Percentiles rank a stretch among this genome's conserved stretches.
These are phyloP conservation scores for Stegodyphus dumicola DNA, from an alignment of 1,140 invertebrate species.

Conservation along the genomic window DNA sequence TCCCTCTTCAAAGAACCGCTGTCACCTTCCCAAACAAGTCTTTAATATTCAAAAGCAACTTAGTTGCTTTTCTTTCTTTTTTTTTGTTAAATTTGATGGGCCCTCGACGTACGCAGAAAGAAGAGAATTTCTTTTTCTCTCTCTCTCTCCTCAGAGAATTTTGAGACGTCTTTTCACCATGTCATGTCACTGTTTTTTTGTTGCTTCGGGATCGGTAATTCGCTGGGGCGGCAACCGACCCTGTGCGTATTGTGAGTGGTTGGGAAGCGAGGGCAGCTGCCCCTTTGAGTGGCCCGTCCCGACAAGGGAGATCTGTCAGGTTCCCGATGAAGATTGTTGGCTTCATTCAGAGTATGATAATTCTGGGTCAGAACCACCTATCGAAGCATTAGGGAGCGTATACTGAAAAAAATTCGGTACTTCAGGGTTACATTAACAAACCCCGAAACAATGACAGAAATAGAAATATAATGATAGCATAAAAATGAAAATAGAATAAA, in stretches of 20 bases:
- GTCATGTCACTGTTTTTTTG: neutral
- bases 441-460: no score
- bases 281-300: slow-evolving; percentile 50
- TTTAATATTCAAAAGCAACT: slow-evolving; percentile 38
- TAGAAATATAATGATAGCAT: no score
- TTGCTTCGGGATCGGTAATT: neutral
- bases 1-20: slow-evolving; percentile 1
- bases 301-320: slow-evolving; percentile 27
- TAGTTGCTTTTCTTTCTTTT: neutral
- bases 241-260: slow-evolving; percentile 14
- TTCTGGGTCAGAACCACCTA: slow-evolving; percentile 48
- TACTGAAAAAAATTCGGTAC: no score
- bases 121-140: neutral
- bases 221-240: slow-evolving; percentile 9
- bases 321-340: slow-evolving; percentile 43
- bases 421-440: no score
- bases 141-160: neutral
- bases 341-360: slow-evolving; percentile 54
- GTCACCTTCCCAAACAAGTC: slow-evolving; percentile 5
- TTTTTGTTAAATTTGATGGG: neutral
- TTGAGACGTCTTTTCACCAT: neutral
- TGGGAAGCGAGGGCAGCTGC: slow-evolving; percentile 29
- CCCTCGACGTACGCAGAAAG: neutral
- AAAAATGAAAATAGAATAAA: no score
- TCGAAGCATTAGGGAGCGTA: neutral